These are phyloP conservation scores for Apocrypta bakeri DNA, from an alignment of 1,140 invertebrate genomes.

Conservation along the genomic window DNA sequence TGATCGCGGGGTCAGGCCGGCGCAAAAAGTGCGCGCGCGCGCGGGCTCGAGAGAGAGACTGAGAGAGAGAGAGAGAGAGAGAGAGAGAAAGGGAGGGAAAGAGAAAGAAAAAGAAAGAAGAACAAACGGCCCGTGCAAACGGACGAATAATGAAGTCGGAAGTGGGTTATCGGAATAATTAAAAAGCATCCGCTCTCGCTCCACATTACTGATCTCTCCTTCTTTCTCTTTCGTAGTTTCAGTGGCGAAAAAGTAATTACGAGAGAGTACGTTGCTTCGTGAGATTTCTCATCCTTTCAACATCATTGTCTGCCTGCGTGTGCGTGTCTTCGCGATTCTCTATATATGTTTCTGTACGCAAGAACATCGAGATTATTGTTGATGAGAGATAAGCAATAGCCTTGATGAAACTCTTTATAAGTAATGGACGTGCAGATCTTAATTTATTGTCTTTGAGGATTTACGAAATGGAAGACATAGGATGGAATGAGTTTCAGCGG, in stretches of 20 bases:
- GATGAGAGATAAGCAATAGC: background rate
- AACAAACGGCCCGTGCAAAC: slow-evolving; percentile 13
- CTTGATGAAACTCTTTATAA: background rate
- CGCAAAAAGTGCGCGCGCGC: no score
- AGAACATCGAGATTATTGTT: background rate
- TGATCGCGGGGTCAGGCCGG: background rate
- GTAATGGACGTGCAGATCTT: background rate
- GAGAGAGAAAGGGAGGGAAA: background rate
- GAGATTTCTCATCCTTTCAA: background rate
- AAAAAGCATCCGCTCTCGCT: background rate
- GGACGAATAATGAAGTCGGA: background rate
- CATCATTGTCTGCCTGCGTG: no score
- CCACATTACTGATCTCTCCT: background rate
- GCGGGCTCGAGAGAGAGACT: no score
- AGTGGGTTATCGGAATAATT: slow-evolving; percentile 20
- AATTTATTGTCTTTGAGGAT: no score
- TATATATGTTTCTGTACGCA: background rate
- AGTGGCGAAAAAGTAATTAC: background rate
- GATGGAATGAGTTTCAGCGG: no score
- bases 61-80: background rate
- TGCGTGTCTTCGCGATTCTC: no score
- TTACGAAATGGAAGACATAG: no score
- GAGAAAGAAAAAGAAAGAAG: slow-evolving; percentile 4
- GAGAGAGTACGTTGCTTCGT: background rate
- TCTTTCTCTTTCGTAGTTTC: no score